Evolutionary conservation across 2,797 vertebrate genomes (phyloP).

Genomic region (Phataginus tetradactyla): DNA sequence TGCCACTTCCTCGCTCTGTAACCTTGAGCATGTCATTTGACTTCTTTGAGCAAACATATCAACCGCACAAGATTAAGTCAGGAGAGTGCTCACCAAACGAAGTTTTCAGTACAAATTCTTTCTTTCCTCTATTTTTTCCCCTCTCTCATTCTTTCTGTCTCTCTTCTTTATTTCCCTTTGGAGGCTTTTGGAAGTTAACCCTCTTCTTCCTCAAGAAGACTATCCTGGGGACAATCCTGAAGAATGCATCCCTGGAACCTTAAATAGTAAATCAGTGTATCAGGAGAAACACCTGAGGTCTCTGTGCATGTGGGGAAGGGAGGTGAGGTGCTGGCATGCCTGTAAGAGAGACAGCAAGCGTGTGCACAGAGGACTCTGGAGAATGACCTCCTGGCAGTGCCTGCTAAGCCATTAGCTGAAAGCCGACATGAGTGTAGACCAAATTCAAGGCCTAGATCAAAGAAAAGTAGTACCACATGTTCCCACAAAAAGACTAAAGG

Average conservation of each 20-base stretch:
- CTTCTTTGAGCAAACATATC: neutral
- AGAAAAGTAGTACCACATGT: constrained; percentile 84
- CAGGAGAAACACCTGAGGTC: neutral
- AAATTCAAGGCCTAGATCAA: constrained; percentile 60
- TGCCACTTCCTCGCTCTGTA: neutral
- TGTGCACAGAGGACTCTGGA: neutral
- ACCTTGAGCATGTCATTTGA: neutral
- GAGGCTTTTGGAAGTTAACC: neutral
- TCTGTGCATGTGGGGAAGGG: accelerated
- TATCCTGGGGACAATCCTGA: neutral
- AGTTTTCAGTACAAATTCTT: neutral
- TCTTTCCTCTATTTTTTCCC: neutral
- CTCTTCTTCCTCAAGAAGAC: neutral
- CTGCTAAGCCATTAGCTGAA: neutral
- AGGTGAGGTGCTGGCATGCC: neutral
- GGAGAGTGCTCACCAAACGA: neutral
- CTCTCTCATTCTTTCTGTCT: neutral
- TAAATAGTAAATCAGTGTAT: neutral
- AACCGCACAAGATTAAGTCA: neutral
- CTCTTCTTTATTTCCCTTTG: neutral
- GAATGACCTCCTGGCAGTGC: neutral
- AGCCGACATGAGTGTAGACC: constrained; percentile 77
- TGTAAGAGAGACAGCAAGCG: neutral
- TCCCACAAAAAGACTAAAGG: constrained; percentile 56
- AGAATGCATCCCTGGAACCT: neutral